Evolutionary conservation across 2,888 invertebrate species (phyloP).

Genomic region (Allacma fusca): DNA sequence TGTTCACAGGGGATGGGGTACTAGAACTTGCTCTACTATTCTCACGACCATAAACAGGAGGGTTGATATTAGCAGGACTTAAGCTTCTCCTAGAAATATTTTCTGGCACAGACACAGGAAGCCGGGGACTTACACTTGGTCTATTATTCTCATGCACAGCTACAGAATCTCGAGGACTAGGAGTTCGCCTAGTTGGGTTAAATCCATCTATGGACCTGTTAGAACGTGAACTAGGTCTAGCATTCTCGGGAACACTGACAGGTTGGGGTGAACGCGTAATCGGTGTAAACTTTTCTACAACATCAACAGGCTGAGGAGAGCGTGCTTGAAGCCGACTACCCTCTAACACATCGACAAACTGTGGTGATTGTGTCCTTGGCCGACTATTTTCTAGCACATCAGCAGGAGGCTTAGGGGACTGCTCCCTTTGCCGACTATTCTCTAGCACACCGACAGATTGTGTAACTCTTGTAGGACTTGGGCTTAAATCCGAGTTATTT

Average conservation of each 20-base stretch:
- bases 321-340: conserved; percentile 9
- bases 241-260: conserved; percentile 3
- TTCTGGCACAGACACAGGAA: conserved; percentile 25
- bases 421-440: conserved; percentile 29
- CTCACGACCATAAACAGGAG: conserved; percentile 22
- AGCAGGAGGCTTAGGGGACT: conserved; percentile 14
- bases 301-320: conserved; percentile 25
- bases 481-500: not conserved
- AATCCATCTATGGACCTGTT: conserved; percentile 16
- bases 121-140: conserved; percentile 24
- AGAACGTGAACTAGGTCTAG: conserved; percentile 24
- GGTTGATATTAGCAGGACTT: conserved; percentile 14
- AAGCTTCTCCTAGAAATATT: conserved; percentile 15
- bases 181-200: conserved; percentile 20
- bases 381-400: conserved; percentile 28
- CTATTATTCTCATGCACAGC: conserved; percentile 17
- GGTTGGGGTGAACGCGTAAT: conserved; percentile 3
- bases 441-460: conserved; percentile 22
- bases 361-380: conserved; percentile 25
- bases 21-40: conserved; percentile 32
- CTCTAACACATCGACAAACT: conserved; percentile 19
- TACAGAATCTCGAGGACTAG: conserved; percentile 24
- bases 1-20: conserved; percentile 39
- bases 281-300: conserved; percentile 13
- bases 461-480: not conserved